phyloP scores from a whole-genome alignment of 2,797 vertebrate species.

The Malurus splendens region DNA sequence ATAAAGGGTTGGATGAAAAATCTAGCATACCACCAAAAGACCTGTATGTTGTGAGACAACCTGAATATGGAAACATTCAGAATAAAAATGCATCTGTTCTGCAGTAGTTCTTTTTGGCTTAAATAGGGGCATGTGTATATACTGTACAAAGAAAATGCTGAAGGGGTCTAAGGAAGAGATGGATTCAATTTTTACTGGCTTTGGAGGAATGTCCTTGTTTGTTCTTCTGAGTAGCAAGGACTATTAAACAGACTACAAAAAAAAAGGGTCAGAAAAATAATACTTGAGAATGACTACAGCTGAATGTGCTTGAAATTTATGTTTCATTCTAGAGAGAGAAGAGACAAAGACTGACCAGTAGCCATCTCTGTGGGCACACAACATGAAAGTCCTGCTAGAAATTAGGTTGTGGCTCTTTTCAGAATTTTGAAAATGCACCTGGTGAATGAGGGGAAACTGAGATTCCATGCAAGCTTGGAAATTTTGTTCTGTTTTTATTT shows the following conservation, averaged over 20 bases:
- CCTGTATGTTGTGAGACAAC: background rate
- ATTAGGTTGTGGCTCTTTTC: background rate
- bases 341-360: background rate
- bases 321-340: background rate
- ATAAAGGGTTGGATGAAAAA: background rate
- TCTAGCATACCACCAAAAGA: background rate
- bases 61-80: background rate
- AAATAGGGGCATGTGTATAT: background rate
- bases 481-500: background rate
- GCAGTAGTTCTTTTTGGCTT: background rate
- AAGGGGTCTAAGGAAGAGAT: background rate
- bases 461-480: background rate
- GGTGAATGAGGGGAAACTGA: background rate
- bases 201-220: background rate
- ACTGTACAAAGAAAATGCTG: background rate
- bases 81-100: background rate
- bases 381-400: background rate
- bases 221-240: background rate
- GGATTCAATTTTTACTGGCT: background rate
- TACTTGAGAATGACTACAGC: background rate
- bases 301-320: accelerated
- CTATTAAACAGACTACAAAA: background rate
- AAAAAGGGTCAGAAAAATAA: background rate
- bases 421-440: background rate
- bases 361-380: background rate